Base-by-base conservation (phyloP, 1,140 invertebrate species). In the Drosophila insularis region DNA sequence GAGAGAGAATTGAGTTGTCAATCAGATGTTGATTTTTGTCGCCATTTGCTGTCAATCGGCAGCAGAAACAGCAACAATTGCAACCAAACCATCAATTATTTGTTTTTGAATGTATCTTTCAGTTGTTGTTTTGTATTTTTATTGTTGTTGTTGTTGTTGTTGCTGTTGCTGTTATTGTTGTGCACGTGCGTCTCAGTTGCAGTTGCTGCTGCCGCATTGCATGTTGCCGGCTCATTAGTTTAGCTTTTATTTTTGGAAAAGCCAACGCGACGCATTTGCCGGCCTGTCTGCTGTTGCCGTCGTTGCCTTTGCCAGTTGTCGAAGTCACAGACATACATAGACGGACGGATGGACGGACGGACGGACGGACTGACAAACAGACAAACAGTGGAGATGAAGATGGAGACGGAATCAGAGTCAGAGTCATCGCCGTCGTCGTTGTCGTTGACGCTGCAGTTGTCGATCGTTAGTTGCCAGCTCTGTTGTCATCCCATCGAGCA, bases 171-270 rank as follows among this genome's bases (percentile, higher is more conserved):
- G 61, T 53, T 73, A 63, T 58, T 61, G 78, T 50, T 87, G 84
- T 87, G 84, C 84, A 87, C 84, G 84, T 87, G 84, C 84, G 84
- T 87, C 39, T 62, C 68, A 63, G 61, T 77, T 61, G 66, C 31
- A 31, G 78, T 64, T 65, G 74, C 40, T 35, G 65, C 72, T 79
- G 70, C 69, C 74, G 74, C 82, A 80, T 87, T 89, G 84, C 84
- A 87, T 87, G 84, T 87, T 87, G 84, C 84, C 76, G 84, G 84
- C 84, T 87, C 84, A 87, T 87, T 87, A 87, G 84, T 89, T 87
- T 89, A 76, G 84, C 84, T 87, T 87, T 87, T 87, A 87, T 89
- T 87, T 87, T 87, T 87, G 84, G 84, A 87, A 89, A 87, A 87
- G 80, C 84, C 84, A 87, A 87, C 82, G 82, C 82, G 84, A 86